A percentile compares a stretch with the other conserved stretches of the same genome.
Evolutionary conservation across 2,888 invertebrate species (phyloP).

Genomic region (Pyrrhia umbra): DNA sequence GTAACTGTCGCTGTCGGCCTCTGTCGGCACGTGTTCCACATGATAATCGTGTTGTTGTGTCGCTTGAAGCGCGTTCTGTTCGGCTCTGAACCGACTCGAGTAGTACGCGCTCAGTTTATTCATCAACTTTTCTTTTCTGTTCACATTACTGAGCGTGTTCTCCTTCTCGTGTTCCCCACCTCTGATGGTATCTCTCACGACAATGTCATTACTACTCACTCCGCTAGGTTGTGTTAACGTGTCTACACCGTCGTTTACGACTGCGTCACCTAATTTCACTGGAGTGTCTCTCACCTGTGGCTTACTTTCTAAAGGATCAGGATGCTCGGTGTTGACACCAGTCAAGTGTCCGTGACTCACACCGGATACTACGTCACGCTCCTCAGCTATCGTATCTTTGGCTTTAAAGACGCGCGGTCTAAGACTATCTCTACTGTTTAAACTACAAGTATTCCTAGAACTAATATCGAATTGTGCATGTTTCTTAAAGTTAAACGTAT

Average conservation of each 20-base stretch:
- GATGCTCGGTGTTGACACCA: too few relatives aligned
- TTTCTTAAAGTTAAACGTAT: not conserved
- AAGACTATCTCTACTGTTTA: constrained; percentile 8
- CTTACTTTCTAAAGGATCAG: not conserved
- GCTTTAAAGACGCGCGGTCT: not conserved
- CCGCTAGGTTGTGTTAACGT: not conserved
- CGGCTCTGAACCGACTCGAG: not conserved
- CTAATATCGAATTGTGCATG: not conserved
- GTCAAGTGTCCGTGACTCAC: not conserved
- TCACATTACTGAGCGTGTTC: not conserved
- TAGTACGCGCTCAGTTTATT: constrained; percentile 1
- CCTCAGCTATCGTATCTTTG: constrained; percentile 1
- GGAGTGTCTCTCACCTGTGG: not conserved
- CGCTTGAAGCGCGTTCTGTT: rapidly evolving
- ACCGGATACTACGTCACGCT: not conserved
- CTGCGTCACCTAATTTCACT: not conserved
- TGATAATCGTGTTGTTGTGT: not conserved
- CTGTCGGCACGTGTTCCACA: not conserved
- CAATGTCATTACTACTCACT: not conserved
- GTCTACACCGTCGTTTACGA: not conserved
- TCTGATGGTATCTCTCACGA: not conserved
- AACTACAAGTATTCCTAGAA: not conserved
- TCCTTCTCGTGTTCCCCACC: not conserved
- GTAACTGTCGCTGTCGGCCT: not conserved
- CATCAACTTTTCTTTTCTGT: not conserved